These are phyloP conservation scores for Bursaphelenchus okinawaensis DNA, from an alignment of 2,888 invertebrate species.

Conservation along the genomic window DNA sequence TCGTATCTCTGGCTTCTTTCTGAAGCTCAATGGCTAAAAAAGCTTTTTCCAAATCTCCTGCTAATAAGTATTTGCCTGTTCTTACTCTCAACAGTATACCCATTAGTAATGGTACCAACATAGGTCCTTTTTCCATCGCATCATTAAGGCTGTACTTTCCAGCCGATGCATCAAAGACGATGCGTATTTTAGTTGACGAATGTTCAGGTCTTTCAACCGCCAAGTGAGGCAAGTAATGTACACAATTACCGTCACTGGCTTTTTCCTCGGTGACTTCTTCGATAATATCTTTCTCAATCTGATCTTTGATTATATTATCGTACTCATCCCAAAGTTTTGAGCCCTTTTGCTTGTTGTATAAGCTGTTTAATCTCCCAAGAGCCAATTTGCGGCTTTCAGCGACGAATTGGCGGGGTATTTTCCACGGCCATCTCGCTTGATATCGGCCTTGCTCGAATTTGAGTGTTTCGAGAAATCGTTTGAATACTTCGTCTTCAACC, in stretches of 20 bases:
- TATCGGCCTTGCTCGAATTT: background rate
- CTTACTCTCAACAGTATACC: background rate
- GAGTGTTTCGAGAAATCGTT: background rate
- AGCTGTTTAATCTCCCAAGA: background rate
- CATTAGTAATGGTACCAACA: background rate
- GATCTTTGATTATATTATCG: background rate
- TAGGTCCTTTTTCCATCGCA: background rate
- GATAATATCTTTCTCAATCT: background rate
- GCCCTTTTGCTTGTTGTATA: background rate
- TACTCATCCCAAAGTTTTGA: background rate
- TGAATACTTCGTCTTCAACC: background rate
- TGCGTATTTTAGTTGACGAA: background rate
- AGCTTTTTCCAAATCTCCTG: background rate
- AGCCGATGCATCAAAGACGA: background rate
- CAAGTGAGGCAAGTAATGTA: background rate
- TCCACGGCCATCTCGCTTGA: background rate
- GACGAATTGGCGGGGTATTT: background rate
- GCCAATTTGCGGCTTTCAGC: background rate
- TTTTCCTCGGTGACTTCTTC: background rate
- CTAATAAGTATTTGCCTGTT: background rate
- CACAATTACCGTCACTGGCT: background rate
- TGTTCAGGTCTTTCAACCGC: background rate
- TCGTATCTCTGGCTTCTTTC: background rate
- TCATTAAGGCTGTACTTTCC: background rate
- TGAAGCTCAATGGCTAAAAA: background rate